Percentiles rank a stretch among this genome's conserved stretches.
phyloP scores from a whole-genome alignment of 2,113 vertebrate species.

The Bufo gargarizans region DNA sequence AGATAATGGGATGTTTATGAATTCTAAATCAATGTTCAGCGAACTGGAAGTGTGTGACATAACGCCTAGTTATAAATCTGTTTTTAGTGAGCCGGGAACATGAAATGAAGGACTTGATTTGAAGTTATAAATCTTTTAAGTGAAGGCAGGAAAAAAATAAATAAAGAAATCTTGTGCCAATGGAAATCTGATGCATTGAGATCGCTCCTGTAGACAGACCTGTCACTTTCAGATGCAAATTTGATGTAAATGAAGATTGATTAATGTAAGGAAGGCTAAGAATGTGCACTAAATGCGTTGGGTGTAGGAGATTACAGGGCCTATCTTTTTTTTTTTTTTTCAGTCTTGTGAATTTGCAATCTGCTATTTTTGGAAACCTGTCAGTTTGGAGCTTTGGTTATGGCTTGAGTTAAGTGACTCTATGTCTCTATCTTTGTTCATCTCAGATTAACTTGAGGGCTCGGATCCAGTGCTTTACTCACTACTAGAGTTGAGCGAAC shows the following conservation, averaged over 20 bases:
- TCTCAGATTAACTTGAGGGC: conserved; percentile 18
- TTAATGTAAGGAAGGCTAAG: neutral
- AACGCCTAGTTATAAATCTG: conserved; percentile 80
- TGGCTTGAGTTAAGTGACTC: neutral
- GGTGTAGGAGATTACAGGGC: neutral
- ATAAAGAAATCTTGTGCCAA: neutral
- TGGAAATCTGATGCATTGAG: conserved; percentile 71
- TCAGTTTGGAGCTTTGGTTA: neutral
- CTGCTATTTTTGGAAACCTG: conserved; percentile 20
- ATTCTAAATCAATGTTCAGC: conserved; percentile 82
- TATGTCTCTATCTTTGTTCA: conserved; percentile 10
- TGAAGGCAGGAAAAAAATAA: conserved; percentile 69
- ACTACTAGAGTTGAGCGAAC: no score
- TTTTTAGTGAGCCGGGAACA: conserved; percentile 78
- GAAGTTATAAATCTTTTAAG: conserved; percentile 77
- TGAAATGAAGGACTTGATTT: conserved; percentile 73
- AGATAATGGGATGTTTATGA: conserved; percentile 83
- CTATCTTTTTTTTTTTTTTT: conserved; percentile 14
- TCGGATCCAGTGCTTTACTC: neutral
- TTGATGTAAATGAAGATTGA: conserved; percentile 52
- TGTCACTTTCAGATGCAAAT: conserved; percentile 49
- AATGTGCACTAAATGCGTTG: conserved; percentile 24
- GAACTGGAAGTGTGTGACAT: conserved; percentile 78
- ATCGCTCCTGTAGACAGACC: conserved; percentile 60
- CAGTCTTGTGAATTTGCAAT: neutral